phyloP scores from a whole-genome alignment of 2,797 vertebrate genomes.

The Calcarius lapponicus region DNA sequence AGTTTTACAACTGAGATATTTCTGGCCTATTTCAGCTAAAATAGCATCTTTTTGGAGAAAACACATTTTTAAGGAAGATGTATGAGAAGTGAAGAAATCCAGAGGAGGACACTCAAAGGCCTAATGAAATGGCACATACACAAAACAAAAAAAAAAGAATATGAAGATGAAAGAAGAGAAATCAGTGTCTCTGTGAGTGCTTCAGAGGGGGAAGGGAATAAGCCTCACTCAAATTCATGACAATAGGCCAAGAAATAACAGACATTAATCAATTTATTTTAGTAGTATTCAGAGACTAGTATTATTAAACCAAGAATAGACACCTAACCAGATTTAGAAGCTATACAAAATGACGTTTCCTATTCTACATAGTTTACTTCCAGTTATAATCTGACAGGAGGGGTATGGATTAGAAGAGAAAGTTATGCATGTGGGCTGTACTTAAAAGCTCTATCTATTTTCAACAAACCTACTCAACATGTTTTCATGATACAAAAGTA shows the following conservation, averaged over 20 bases:
- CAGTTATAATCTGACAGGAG: neutral
- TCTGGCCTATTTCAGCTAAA: neutral
- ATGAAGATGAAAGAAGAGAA: neutral
- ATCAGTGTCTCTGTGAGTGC: neutral
- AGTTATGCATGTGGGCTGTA: neutral
- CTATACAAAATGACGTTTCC: neutral
- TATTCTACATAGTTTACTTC: neutral
- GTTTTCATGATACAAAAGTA: neutral
- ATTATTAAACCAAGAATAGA: neutral
- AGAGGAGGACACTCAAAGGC: neutral
- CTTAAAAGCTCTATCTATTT: neutral
- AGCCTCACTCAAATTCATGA: neutral
- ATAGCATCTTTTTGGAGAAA: neutral
- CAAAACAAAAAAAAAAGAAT: neutral
- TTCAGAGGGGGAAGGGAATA: neutral
- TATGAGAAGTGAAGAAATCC: neutral
- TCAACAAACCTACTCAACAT: neutral
- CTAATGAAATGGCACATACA: neutral
- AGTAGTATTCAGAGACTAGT: neutral
- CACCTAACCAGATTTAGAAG: neutral
- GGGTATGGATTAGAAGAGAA: neutral
- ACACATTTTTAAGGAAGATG: neutral
- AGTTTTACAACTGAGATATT: neutral
- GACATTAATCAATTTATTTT: neutral
- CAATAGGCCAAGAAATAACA: neutral